These are phyloP conservation scores for Cnemophilus loriae DNA, from an alignment of 2,113 vertebrate species.

Conservation along the genomic window DNA sequence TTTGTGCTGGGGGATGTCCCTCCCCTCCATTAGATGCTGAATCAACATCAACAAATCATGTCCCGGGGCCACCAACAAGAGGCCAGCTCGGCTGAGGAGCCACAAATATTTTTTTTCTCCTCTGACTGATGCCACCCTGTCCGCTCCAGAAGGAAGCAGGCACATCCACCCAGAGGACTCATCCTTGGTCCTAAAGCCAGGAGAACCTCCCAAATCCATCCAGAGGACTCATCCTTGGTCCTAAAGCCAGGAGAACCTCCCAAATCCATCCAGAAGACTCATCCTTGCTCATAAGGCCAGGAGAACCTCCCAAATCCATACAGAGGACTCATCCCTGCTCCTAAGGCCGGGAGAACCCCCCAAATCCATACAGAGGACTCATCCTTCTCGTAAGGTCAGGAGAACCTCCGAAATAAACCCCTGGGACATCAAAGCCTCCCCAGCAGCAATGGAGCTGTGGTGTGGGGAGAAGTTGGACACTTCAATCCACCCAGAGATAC, in stretches of 20 bases:
- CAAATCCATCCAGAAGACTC: background rate
- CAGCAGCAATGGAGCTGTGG: fast-evolving
- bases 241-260: background rate
- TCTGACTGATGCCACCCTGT: background rate
- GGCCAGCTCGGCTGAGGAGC: background rate
- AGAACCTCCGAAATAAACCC: background rate
- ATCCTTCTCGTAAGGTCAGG: background rate
- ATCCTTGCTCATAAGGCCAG: background rate
- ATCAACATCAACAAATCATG: background rate
- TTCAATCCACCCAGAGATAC: slow-evolving; percentile 17
- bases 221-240: background rate
- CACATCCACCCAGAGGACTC: background rate
- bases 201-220: background rate
- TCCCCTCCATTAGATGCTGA: background rate
- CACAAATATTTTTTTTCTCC: background rate
- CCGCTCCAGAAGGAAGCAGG: background rate
- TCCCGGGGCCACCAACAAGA: background rate
- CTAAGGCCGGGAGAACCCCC: background rate
- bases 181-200: background rate
- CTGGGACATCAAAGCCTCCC: background rate
- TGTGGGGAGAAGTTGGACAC: background rate
- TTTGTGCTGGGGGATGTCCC: background rate
- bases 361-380: background rate
- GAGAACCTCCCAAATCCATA: background rate
- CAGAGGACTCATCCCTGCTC: background rate